Conservation (phyloP, 2,113 vertebrate species). For the Microcebus tavaratra region DNA sequence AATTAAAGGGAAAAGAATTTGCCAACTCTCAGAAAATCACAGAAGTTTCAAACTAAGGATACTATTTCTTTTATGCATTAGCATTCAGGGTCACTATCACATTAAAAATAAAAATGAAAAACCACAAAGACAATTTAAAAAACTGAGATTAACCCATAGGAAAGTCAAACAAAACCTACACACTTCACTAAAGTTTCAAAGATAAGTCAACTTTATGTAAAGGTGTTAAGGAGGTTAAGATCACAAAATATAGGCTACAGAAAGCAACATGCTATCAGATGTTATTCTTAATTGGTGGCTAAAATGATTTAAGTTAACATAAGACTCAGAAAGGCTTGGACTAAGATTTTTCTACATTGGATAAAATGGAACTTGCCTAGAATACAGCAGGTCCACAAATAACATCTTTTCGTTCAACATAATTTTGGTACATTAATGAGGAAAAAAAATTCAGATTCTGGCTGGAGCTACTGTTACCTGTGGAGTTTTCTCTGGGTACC, state of each 20-base stretch:
- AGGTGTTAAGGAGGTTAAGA: neutral
- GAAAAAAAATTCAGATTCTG: neutral
- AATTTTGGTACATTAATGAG: neutral
- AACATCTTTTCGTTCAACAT: neutral
- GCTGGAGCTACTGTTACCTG: neutral
- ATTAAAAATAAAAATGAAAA: slow-evolving; percentile 9
- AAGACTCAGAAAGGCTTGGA: slow-evolving; percentile 1
- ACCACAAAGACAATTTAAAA: neutral
- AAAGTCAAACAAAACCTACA: slow-evolving; percentile 17
- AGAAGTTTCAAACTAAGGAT: slow-evolving; percentile 15
- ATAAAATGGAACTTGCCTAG: neutral
- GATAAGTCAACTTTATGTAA: neutral
- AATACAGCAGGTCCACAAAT: neutral
- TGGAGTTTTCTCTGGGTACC: neutral
- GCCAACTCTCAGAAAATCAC: slow-evolving; percentile 36
- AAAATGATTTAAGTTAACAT: neutral
- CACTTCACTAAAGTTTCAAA: neutral
- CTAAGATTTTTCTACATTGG: neutral
- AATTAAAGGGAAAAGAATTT: slow-evolving; percentile 29
- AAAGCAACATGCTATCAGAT: neutral
- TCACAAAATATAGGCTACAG: neutral
- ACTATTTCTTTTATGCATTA: slow-evolving; percentile 6
- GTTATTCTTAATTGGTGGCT: neutral
- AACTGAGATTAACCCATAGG: neutral
- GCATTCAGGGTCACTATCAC: neutral